Conservation (phyloP, 1,140 invertebrate genomes). For the Panagrolaimus sp. region DNA sequence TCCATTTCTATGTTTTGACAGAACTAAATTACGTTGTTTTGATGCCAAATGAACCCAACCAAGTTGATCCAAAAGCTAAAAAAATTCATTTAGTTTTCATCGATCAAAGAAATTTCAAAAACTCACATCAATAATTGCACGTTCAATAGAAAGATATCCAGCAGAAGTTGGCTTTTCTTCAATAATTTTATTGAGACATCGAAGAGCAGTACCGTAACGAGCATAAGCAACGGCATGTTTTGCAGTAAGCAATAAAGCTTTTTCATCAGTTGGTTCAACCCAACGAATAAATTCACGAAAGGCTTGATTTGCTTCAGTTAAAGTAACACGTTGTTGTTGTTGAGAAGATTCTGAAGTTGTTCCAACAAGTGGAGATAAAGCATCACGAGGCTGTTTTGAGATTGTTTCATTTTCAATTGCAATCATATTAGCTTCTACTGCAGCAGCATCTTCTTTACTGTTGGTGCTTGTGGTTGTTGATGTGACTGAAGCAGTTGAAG, state of each 20-base stretch:
- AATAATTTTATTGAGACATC: constrained; percentile 69
- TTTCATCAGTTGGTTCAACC: constrained; percentile 68
- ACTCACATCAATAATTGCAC: constrained; percentile 24
- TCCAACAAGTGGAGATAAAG: too few species aligned
- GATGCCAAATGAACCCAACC: constrained; percentile 39
- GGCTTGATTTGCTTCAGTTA: background rate
- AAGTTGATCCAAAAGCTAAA: constrained; percentile 32
- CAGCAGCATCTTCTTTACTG: background rate
- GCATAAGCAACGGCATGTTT: constrained; percentile 73
- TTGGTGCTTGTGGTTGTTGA: background rate
- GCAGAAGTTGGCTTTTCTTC: constrained; percentile 65
- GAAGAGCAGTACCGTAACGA: constrained; percentile 74
- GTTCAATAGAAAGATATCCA: constrained; percentile 15
- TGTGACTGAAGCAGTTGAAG: background rate
- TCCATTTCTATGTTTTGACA: constrained; percentile 28
- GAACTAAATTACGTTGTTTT: constrained; percentile 23
- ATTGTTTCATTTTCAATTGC: background rate
- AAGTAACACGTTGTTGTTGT: background rate
- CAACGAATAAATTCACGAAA: constrained; percentile 66
- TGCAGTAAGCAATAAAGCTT: constrained; percentile 71
- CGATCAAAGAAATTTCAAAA: background rate
- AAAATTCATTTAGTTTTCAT: background rate
- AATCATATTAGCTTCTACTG: background rate
- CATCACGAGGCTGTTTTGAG: background rate
- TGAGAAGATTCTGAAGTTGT: background rate